phyloP scores from a whole-genome alignment of 1,140 invertebrate genomes.

The Drosophila nannoptera region DNA sequence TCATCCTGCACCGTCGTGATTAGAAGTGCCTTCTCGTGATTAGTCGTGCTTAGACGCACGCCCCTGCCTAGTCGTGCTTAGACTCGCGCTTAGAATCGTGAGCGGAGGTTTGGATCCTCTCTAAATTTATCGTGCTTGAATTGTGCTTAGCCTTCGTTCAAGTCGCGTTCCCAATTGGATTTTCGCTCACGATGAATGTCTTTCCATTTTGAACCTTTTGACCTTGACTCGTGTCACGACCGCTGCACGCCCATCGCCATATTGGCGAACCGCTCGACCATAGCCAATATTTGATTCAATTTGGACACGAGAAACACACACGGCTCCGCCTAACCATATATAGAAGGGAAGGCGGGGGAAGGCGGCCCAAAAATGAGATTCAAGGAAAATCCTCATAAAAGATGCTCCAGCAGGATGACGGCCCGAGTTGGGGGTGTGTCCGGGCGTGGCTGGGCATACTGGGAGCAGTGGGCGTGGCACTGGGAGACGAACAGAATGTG shows the following conservation, averaged over 20 bases:
- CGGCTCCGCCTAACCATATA: conserved; percentile 4
- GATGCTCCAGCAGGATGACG: conserved; percentile 23
- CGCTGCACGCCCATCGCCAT: not conserved
- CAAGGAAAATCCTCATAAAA: conserved; percentile 36
- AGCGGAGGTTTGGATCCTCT: too few species aligned
- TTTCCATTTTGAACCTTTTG: not conserved
- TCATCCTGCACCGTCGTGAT: too few species aligned
- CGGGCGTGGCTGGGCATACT: not conserved
- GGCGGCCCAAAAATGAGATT: conserved; percentile 18
- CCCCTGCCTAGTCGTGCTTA: not conserved
- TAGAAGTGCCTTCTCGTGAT: not conserved
- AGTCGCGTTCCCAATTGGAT: too few species aligned
- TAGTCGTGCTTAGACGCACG: not conserved
- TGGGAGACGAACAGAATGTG: conserved; percentile 15
- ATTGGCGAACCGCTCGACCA: conserved; percentile 21
- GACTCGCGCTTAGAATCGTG: too few species aligned
- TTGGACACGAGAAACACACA: conserved; percentile 61
- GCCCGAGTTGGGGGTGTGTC: conserved; percentile 4
- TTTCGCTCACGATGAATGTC: too few species aligned
- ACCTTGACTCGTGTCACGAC: not conserved
- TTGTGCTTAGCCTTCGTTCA: not conserved
- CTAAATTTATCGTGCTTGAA: too few species aligned
- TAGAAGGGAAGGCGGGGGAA: not conserved
- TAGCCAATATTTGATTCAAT: conserved; percentile 64
- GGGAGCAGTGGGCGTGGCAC: conserved; percentile 9